Evolutionary conservation across 2,888 invertebrate species (phyloP).

Genomic region (Troides aeacus): DNA sequence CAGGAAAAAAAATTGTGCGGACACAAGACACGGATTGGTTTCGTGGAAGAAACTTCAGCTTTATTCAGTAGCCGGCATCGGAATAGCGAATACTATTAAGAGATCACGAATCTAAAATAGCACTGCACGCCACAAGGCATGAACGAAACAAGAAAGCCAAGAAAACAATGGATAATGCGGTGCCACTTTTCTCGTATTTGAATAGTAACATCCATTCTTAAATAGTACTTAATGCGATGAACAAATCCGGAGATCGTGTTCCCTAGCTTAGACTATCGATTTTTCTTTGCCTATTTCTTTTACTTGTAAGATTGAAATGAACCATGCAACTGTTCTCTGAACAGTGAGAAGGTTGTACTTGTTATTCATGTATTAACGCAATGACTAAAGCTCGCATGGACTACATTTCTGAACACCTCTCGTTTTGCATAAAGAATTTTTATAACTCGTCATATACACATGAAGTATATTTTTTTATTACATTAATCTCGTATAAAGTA

Average conservation of each 20-base stretch:
- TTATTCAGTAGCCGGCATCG: slow-evolving; percentile 51
- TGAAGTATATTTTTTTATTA: too few species aligned
- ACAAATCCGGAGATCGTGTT: slow-evolving; percentile 27
- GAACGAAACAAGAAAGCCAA: slow-evolving; percentile 53
- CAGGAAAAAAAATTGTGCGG: not conserved
- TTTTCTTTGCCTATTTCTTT: slow-evolving; percentile 15
- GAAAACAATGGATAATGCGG: slow-evolving; percentile 53
- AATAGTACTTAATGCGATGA: slow-evolving; percentile 29
- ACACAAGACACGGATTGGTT: slow-evolving; percentile 32
- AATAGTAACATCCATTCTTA: slow-evolving; percentile 31
- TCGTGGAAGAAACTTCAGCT: slow-evolving; percentile 37
- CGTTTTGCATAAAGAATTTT: too few species aligned
- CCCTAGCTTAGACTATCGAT: slow-evolving; percentile 18
- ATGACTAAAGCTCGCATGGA: too few species aligned
- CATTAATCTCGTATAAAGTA: too few species aligned
- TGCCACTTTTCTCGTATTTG: slow-evolving; percentile 36
- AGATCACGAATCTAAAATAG: slow-evolving; percentile 72
- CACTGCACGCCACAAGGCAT: slow-evolving; percentile 49
- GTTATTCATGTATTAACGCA: not conserved
- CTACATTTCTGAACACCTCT: too few species aligned
- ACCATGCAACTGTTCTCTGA: slow-evolving; percentile 5
- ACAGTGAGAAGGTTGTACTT: slow-evolving; percentile 1
- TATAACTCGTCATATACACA: too few species aligned
- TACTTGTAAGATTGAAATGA: slow-evolving; percentile 12
- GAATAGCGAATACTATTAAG: slow-evolving; percentile 64